Evolutionary conservation across 2,888 invertebrate species (phyloP), one percentile per base, ranked within the genome.

Genomic region (Beris chalybata): DNA sequence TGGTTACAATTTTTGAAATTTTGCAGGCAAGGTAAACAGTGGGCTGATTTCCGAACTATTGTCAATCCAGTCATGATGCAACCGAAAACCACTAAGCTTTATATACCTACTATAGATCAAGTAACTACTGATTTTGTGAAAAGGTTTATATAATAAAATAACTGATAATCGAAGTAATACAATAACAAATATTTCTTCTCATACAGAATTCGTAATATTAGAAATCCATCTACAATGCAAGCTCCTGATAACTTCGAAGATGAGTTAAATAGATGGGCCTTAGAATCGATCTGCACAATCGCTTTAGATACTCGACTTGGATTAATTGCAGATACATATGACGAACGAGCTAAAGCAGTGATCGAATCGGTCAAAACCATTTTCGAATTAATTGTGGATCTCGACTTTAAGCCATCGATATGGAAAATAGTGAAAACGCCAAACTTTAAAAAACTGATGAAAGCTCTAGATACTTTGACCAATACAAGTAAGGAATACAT

Each of bases 1-100:
- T 22, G 78, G 76, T 68, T 67, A 43, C 13, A 59, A 48, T 22
- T 50, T 22, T 47, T 55, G 30, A 13, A 11, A 4, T 31, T n/a
- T 75, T 77, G 30, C 72, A 85, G 85, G 3, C 85, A 88, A 77
- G 89, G 88, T 1, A 82, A 85, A 12, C 82, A 85, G 70, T 90
- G 90, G 90, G 83, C 85, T 48, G 82, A 85, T 63, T 83, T 89
- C 70, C 82, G 90, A 15, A 84, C 85, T 0, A 86, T 85, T 67
- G 87, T 88, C 0, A 89, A 89, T 76, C 87, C 87, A 59, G 83
- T 87, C 44, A 79, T 90, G 76, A 77, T 90, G 76, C 84, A 87
- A 72, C 87, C 88, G 0, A 85, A 86, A 70, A 77, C 83, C 67
- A 81, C 84, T 1, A 84, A 83, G 74, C 74, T 83, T 1, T 86